Evolutionary conservation across 2,797 vertebrate species (phyloP).

Genomic region (Delichon dasypus): DNA sequence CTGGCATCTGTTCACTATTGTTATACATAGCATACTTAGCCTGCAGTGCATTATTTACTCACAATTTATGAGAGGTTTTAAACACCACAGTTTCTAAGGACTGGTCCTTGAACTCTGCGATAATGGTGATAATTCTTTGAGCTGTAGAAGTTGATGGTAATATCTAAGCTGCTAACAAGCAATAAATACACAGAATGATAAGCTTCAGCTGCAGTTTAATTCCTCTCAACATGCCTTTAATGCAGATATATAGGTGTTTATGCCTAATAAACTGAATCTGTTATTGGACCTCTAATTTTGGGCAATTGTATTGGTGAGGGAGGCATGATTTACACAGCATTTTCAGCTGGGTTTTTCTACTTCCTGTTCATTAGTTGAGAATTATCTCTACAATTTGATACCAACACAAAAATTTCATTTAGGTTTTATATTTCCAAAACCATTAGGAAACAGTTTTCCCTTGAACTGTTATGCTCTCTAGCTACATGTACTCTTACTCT

Average conservation of each 20-base stretch:
- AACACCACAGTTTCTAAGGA: not conserved
- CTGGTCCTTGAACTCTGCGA: not conserved
- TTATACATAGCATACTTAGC: not conserved
- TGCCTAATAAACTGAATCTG: not conserved
- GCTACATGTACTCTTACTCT: not conserved
- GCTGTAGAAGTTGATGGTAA: not conserved
- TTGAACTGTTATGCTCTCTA: not conserved
- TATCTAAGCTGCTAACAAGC: not conserved
- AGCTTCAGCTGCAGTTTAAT: not conserved
- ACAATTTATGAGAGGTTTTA: not conserved
- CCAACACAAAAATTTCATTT: not conserved
- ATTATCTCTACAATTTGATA: not conserved
- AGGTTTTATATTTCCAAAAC: not conserved
- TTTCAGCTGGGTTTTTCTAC: not conserved
- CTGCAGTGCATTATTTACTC: not conserved
- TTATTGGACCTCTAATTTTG: not conserved
- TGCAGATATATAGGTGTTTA: not conserved
- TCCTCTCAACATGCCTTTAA: not conserved
- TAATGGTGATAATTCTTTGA: not conserved
- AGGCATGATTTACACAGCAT: not conserved
- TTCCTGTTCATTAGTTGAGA: not conserved
- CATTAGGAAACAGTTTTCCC: not conserved
- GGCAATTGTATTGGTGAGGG: fast-evolving
- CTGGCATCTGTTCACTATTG: not conserved
- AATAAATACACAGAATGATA: not conserved